Base-by-base conservation (phyloP, 2,888 invertebrate genomes). In the Spisula subtruncata region DNA sequence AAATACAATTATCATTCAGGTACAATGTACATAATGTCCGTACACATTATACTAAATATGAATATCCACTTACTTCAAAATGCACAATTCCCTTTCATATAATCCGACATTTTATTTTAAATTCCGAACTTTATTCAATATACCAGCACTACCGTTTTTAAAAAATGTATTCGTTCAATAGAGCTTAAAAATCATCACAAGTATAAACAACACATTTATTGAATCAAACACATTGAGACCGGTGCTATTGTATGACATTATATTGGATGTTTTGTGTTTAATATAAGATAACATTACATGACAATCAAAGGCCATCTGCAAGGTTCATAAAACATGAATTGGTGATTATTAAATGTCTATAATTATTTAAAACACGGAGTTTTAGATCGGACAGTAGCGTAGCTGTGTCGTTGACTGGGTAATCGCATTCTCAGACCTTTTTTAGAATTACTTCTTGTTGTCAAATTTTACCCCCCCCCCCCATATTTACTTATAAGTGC, bases 61-160 rank as follows among this genome's bases (percentile, higher is more conserved):
- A 32, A 75, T 75, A 75, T 41, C 4, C 8, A 35, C 35, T 35
- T 35, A 75, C 32, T 14, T 16, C 35, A 18, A 2, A 32, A 75
- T 75, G 32, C 25, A 48, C 6, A 79, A 81, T 46, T 81, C 51
- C 46, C 46, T 46, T 14, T 79, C 4, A 2, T 46, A 48, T 18
- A 51, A 85, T 85, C 85, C 85, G 41, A 80, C 85, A 85, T 85
- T 85, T 48, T 54, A 2, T 35, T n/a, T 2, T n/a, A 75, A 75
- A 32, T 41, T 41, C 2, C 2, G 8, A 75, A 35, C 16, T 75
- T 32, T 10, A 1, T 6, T 5, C 35, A 18, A 75, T 25, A 35
- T 75, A 20, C 12, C 29, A 75, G 35, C 75, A 75, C 35, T 35
- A 32, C 32, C 14, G 16, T 35, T 32, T 18, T 18, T 75, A 32